These are phyloP conservation scores for Siphonodentalium dalli DNA, from an alignment of 2,888 invertebrate genomes.

Conservation along the genomic window DNA sequence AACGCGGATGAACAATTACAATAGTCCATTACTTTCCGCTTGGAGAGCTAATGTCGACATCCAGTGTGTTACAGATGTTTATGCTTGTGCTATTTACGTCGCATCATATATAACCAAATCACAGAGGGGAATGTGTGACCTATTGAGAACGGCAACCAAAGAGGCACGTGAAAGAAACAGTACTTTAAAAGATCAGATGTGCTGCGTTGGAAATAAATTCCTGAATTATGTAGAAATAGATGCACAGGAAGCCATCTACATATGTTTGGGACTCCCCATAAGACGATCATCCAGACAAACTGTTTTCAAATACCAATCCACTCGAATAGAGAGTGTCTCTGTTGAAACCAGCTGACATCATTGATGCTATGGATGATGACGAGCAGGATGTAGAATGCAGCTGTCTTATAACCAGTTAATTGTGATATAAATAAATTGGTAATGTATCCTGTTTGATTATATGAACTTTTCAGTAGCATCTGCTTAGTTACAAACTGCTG, in stretches of 20 bases:
- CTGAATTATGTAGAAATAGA: constrained; percentile 39
- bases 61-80: constrained; percentile 28
- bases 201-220: constrained; percentile 36
- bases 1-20: constrained; percentile 20
- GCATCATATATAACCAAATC: constrained; percentile 34
- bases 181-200: constrained; percentile 27
- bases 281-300: constrained; percentile 23
- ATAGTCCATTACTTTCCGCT: constrained; percentile 1
- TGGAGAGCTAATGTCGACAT: constrained; percentile 30
- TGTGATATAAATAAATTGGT: no score
- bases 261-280: constrained; percentile 36
- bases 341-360: constrained; percentile 35
- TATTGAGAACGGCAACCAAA: constrained; percentile 28
- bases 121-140: constrained; percentile 34
- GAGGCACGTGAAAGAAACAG: constrained; percentile 27
- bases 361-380: constrained; percentile 31
- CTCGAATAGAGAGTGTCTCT: constrained; percentile 40
- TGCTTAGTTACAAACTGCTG: no score
- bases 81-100: constrained; percentile 35
- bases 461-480: no score
- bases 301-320: constrained; percentile 35
- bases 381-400: constrained; percentile 26
- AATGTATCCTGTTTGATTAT: no score
- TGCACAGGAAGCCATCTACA: constrained; percentile 45
- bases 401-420: constrained; percentile 18